Evolutionary conservation across 2,888 invertebrate genomes (phyloP).

Genomic region (Anticlea derivata): DNA sequence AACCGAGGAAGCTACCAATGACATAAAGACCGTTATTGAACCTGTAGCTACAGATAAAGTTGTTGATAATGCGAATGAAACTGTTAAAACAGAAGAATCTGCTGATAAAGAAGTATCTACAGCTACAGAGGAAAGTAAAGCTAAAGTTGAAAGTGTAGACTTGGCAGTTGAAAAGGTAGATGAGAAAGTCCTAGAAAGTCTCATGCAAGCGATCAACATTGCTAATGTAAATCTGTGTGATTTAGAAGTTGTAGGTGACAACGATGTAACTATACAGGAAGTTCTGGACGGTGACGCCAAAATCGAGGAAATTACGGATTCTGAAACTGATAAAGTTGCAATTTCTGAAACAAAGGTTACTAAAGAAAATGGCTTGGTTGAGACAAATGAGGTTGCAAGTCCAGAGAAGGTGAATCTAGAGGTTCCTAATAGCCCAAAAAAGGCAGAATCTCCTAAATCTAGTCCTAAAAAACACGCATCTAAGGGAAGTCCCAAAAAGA

Average conservation of each 20-base stretch:
- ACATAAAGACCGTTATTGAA: too few species aligned
- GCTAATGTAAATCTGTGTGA: slow-evolving; percentile 64
- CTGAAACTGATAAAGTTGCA: neutral
- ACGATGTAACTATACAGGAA: slow-evolving; percentile 42
- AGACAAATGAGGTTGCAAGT: neutral
- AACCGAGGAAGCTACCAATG: neutral
- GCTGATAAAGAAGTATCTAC: neutral
- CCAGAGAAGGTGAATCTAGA: neutral
- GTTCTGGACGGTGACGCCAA: slow-evolving; percentile 33
- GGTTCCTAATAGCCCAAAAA: slow-evolving; percentile 2
- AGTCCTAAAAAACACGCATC: slow-evolving; percentile 15
- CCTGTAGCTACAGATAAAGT: neutral
- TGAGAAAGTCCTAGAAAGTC: slow-evolving; percentile 60
- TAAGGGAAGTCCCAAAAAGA: slow-evolving; percentile 5
- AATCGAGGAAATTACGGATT: neutral
- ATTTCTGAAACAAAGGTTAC: neutral
- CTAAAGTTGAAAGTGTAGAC: slow-evolving; percentile 10
- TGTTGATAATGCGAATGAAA: neutral
- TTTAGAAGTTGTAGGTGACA: slow-evolving; percentile 55
- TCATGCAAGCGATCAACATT: slow-evolving; percentile 66
- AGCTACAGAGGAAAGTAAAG: slow-evolving; percentile 6
- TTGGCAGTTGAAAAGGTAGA: slow-evolving; percentile 45
- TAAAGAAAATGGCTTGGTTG: slow-evolving; percentile 7
- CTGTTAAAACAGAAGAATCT: neutral
- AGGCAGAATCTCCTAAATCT: slow-evolving; percentile 13